Conservation (phyloP, 2,888 invertebrate species). For the Melieria crassipennis region DNA sequence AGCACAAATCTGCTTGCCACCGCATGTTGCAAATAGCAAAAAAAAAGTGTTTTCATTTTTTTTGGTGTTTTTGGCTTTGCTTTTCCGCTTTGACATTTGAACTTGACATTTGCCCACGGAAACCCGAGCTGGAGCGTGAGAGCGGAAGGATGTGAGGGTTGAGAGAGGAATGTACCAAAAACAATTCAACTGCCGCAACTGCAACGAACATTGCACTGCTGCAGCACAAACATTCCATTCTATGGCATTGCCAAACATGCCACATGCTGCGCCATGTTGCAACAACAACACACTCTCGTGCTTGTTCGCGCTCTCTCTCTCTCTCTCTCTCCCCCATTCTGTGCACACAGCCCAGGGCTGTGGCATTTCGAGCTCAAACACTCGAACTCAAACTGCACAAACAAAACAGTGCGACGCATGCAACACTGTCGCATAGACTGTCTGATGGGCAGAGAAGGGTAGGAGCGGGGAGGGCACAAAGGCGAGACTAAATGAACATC, state of each 20-base stretch:
- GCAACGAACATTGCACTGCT: too few relatives aligned
- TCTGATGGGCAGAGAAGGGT: too few relatives aligned
- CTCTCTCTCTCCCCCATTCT: background rate
- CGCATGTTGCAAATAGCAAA: constrained; percentile 19
- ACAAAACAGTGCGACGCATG: background rate
- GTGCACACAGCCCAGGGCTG: too few relatives aligned
- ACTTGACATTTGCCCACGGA: constrained; percentile 56
- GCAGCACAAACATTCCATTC: constrained; percentile 2
- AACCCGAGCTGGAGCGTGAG: too few relatives aligned
- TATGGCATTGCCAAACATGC: background rate
- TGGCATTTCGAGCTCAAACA: constrained; percentile 28
- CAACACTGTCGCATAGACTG: background rate
- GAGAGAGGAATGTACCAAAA: too few relatives aligned
- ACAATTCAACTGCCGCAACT: too few relatives aligned
- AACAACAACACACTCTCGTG: too few relatives aligned
- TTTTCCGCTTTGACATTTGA: constrained; percentile 56
- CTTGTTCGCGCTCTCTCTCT: too few relatives aligned
- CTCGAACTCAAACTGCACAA: constrained; percentile 10
- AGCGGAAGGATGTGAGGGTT: too few relatives aligned
- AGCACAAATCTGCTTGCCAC: constrained; percentile 10
- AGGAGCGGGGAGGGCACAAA: too few relatives aligned
- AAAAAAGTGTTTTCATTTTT: constrained; percentile 7
- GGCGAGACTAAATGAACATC: constrained; percentile 24
- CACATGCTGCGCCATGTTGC: too few relatives aligned
- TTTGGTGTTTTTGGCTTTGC: constrained; percentile 40